Evolutionary conservation across 1,140 invertebrate species (phyloP), one percentile per base, ranked within the genome.

Genomic region (Cataglyphis hispanica): DNA sequence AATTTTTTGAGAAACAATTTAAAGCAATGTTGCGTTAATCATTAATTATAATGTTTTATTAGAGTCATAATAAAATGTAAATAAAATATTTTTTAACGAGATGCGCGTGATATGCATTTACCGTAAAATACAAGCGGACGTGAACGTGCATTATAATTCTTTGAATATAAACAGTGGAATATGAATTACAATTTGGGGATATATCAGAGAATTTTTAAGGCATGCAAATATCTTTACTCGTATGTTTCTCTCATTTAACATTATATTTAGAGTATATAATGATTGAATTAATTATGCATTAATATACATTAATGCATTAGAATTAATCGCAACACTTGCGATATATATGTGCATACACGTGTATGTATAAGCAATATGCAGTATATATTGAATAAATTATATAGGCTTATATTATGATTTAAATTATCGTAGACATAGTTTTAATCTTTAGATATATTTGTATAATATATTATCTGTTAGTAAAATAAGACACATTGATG

Each of bases 341-440:
- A 56, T 69, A 80, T 80, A 40, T 80, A 53, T 37, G 61, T 8
- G 43, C 5, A 37, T 40, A 31, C 4, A 31, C 2, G 31, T 31
- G 4, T 31, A 3, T 31, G 2, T 31, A 31, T 31, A 31, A 19
- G 25, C n/a, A 34, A 80, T 19, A 40, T 27, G 22, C 46, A 27
- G 19, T 25, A 31, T 25, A 66, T 34, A 37, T 78, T 53, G 34
- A 80, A 80, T 66, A 31, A 58, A 69, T 80, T 64, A 64, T 1
- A 53, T 4, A 8, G 19, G n/a, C 10, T 64, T 53, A 27, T 2
- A 46, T 58, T 40, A 2, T 8, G 10, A 53, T n/a, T 8, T 25
- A 34, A 2, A 43, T 64, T 40, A 31, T 46, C 16, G 5, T 5
- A 19, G 31, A 64, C 19, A 63, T 67, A 19, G 22, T 56, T 80